These are phyloP conservation scores for Coregonus suidteri DNA, from an alignment of 2,797 vertebrate species.

Conservation along the genomic window DNA sequence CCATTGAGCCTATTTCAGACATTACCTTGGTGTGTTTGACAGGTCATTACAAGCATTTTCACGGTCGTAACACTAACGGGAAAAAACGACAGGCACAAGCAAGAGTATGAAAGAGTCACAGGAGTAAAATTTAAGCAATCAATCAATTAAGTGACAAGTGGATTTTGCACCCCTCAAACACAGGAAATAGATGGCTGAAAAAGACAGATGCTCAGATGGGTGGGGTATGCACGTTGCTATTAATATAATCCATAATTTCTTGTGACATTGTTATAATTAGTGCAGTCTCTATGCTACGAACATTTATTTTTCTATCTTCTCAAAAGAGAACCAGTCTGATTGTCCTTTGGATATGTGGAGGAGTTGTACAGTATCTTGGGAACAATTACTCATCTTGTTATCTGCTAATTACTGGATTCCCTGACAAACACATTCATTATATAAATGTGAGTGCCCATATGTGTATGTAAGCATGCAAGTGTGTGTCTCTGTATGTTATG, in stretches of 20 bases:
- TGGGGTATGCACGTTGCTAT: too few species aligned
- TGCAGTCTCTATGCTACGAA: not conserved
- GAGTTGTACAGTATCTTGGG: not conserved
- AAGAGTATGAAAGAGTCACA: too few species aligned
- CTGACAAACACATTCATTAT: conserved; percentile 23
- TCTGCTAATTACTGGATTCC: conserved; percentile 34
- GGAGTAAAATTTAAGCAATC: too few species aligned
- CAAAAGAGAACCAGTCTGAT: not conserved
- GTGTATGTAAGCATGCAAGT: conserved; percentile 3
- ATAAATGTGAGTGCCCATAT: not conserved
- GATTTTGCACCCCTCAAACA: too few species aligned
- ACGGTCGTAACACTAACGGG: too few species aligned
- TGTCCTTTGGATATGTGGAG: not conserved
- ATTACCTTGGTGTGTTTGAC: too few species aligned
- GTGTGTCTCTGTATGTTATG: not conserved
- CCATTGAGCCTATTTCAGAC: not conserved
- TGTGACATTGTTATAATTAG: not conserved
- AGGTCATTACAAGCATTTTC: too few species aligned
- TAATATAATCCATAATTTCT: not conserved
- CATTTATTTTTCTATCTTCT: not conserved
- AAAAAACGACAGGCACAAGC: too few species aligned
- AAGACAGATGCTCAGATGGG: too few species aligned
- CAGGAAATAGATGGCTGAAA: too few species aligned
- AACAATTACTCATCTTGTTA: conserved; percentile 33
- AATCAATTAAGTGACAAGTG: too few species aligned